Evolutionary conservation across 2,797 vertebrate species (phyloP), one percentile per base, ranked within the genome.

Genomic region (Cryptoprocta ferox): DNA sequence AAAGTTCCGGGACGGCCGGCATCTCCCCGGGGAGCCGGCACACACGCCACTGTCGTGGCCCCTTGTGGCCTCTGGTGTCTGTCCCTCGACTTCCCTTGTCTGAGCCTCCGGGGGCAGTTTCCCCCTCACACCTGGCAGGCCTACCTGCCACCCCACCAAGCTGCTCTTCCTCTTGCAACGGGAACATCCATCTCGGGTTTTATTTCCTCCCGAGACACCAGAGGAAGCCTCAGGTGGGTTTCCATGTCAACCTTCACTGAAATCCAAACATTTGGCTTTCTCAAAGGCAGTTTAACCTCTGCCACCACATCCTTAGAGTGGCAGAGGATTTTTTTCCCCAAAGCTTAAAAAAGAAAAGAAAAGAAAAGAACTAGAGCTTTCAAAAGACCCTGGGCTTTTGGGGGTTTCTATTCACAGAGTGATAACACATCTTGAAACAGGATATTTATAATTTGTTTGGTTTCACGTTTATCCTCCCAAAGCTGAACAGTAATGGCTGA

Each of bases 361-460:
- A 91, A 71, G 4, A 39, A 82, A n/a, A 68, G 87, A 50, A 68
- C 45, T 35, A 80, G 32, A 39, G 37, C 2, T 42, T 53, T 96
- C 6, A 28, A 95, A 97, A 95, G 95, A 66, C 94, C 79, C 93
- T 45, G 68, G 82, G 48, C 85, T 97, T 83, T 5, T 97, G 48
- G 93, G 76, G 92, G 19, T 94, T 97, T 97, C 97, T 97, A 78
- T 95, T 98, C 80, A 94, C 65, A 82, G 81, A 88, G 10, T 79
- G 80, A 90, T 97, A 98, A 98, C 92, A 95, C 56, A 97, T 95
- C 95, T 96, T 97, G 94, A 98, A 97, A 98, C 91, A 84, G 39
- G 82, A 88, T 98, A 45, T 96, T 98, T 98, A 81, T 95, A 89
- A 97, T 97, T 97, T 95, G 96, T 94, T 98, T 98, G 96, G 68